Percentiles rank a stretch among this genome's conserved stretches.
These are phyloP conservation scores for Theristicus caerulescens DNA, from an alignment of 2,113 vertebrate species.

Conservation along the genomic window DNA sequence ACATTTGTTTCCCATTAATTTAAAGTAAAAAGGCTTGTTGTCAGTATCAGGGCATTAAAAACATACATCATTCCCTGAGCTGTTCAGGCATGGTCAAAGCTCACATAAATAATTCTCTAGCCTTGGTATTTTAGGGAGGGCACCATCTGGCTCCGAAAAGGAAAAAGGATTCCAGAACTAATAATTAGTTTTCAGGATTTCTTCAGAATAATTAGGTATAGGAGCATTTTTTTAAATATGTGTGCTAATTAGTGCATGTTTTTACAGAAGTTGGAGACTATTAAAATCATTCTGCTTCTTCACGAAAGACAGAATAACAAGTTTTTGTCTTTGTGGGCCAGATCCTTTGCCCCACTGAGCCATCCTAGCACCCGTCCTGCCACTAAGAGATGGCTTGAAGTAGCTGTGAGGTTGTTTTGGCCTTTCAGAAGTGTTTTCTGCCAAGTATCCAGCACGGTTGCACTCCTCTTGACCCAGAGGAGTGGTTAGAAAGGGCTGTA, in stretches of 20 bases:
- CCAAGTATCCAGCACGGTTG: accelerated
- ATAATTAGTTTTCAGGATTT: slow-evolving; percentile 25
- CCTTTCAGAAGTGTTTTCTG: background rate
- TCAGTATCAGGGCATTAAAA: slow-evolving; percentile 41
- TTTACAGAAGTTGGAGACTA: background rate
- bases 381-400: background rate
- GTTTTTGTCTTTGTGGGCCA: background rate
- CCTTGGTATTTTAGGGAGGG: slow-evolving; percentile 30
- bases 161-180: background rate
- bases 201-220: background rate
- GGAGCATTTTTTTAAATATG: background rate
- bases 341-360: background rate
- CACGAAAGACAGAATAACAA: background rate
- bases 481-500: background rate
- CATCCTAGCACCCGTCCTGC: background rate
- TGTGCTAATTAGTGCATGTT: background rate
- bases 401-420: background rate
- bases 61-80: slow-evolving; percentile 37
- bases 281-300: background rate
- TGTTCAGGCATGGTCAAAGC: slow-evolving; percentile 35
- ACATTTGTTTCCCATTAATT: slow-evolving; percentile 57
- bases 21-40: slow-evolving; percentile 38
- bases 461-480: background rate
- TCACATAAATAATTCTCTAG: slow-evolving; percentile 51
- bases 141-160: slow-evolving; percentile 36